These are phyloP conservation scores for Ptilorrhoa leucosticta DNA, from an alignment of 2,113 vertebrate genomes.

Conservation along the genomic window DNA sequence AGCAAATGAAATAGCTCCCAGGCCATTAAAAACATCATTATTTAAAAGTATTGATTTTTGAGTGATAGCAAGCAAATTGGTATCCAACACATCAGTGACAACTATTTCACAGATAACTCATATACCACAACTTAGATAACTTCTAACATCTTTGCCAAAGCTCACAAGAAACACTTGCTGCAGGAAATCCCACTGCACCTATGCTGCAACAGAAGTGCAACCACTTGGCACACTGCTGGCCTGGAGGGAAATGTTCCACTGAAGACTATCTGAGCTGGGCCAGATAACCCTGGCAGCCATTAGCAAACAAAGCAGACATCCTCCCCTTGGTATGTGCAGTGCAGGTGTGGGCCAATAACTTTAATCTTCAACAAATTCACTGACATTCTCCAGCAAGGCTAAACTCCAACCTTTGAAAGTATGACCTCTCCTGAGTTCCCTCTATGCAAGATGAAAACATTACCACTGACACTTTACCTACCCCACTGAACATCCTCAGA, in stretches of 20 bases:
- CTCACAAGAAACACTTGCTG: background rate
- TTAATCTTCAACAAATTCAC: background rate
- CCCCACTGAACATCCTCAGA: background rate
- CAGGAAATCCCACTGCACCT: background rate
- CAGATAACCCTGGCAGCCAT: background rate
- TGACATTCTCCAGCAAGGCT: background rate
- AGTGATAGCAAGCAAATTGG: background rate
- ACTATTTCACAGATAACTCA: background rate
- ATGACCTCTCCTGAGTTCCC: background rate
- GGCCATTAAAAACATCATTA: background rate
- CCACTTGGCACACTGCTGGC: background rate
- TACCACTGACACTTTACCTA: background rate
- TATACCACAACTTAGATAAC: background rate
- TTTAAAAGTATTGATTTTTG: background rate
- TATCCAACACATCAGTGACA: background rate
- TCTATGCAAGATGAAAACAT: background rate
- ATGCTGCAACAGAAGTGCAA: background rate
- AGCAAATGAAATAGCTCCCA: background rate
- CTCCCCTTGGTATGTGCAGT: background rate
- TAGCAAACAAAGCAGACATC: background rate
- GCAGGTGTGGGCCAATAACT: background rate
- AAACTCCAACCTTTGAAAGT: background rate
- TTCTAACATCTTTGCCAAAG: background rate
- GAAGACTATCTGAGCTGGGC: background rate
- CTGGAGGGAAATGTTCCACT: background rate